Percentiles rank a stretch among this genome's conserved stretches.
Evolutionary conservation across 2,888 invertebrate genomes (phyloP).

Genomic region (Eudemis profundana): DNA sequence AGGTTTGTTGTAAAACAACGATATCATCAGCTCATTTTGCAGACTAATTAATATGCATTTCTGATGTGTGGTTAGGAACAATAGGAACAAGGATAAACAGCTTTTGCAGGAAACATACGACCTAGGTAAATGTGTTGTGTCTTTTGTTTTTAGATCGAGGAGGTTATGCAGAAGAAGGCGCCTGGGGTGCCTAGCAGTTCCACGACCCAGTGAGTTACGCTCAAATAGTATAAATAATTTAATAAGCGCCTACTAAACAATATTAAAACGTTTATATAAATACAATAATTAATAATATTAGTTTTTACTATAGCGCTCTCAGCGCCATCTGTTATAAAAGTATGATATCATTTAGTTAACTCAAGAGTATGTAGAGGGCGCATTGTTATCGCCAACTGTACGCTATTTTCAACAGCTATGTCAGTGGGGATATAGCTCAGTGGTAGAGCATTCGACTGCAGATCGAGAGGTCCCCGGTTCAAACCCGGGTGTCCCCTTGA

Average conservation of each 20-base stretch:
- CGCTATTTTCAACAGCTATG: constrained; percentile 48
- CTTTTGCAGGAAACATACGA: not conserved
- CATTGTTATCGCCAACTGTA: constrained; percentile 44
- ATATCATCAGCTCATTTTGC: no score
- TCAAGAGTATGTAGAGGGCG: constrained; percentile 52
- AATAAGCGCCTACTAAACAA: no score
- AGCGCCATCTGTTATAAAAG: constrained; percentile 64
- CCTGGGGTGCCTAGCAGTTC: constrained; percentile 77
- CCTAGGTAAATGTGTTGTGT: constrained; percentile 10
- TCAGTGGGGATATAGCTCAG: constrained; percentile 81
- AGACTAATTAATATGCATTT: no score
- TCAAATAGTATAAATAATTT: no score
- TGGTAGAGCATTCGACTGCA: constrained; percentile 85
- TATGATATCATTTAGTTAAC: constrained; percentile 45
- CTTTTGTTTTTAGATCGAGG: constrained; percentile 74
- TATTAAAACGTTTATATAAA: no score
- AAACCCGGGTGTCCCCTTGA: constrained; percentile 83
- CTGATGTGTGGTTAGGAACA: no score
- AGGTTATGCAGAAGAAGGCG: constrained; percentile 84
- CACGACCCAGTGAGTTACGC: constrained; percentile 68
- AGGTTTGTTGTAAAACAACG: no score
- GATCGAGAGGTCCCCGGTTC: constrained; percentile 85
- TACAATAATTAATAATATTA: no score
- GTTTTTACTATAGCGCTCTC: no score
- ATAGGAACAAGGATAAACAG: not conserved